Evolutionary conservation across 2,113 vertebrate genomes (phyloP).

Genomic region (Chaenogobius annularis): DNA sequence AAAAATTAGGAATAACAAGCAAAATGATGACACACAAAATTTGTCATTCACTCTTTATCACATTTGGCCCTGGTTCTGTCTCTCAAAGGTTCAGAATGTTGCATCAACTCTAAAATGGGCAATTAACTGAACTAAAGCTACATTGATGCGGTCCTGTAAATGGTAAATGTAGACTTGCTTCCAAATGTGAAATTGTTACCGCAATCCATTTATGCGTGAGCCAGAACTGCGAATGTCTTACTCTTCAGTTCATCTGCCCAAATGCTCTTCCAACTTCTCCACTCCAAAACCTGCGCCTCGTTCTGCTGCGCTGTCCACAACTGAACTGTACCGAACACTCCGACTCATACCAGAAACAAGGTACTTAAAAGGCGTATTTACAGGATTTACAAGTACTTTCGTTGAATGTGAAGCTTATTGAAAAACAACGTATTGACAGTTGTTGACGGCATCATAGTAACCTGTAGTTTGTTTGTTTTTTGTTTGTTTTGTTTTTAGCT

Average conservation of each 20-base stretch:
- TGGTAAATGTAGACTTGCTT: background rate
- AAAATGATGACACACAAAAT: too few species aligned
- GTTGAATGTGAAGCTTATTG: background rate
- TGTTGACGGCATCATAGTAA: background rate
- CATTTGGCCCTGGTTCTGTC: too few species aligned
- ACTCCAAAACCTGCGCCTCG: conserved; percentile 70
- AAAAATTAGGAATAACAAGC: background rate
- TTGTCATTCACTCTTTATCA: background rate
- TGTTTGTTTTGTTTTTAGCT: conserved; percentile 30
- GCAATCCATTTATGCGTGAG: conserved; percentile 48
- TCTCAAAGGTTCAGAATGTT: background rate
- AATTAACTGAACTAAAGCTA: too few species aligned
- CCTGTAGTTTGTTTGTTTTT: background rate
- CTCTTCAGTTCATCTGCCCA: conserved; percentile 43
- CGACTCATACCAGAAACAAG: conserved; percentile 76
- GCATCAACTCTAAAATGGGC: too few species aligned
- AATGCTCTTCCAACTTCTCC: conserved; percentile 56
- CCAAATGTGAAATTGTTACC: too few species aligned
- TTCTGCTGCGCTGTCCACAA: conserved; percentile 70
- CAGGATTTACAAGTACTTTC: too few species aligned
- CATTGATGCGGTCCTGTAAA: too few species aligned
- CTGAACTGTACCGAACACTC: conserved; percentile 78
- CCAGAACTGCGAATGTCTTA: conserved; percentile 66
- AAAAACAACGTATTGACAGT: conserved; percentile 77
- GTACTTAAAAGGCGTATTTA: conserved; percentile 69